Evolutionary conservation across 37 sponge, comb jelly and placozoan genomes (phyloP).

Genomic region (Lycopodina hypogea): DNA sequence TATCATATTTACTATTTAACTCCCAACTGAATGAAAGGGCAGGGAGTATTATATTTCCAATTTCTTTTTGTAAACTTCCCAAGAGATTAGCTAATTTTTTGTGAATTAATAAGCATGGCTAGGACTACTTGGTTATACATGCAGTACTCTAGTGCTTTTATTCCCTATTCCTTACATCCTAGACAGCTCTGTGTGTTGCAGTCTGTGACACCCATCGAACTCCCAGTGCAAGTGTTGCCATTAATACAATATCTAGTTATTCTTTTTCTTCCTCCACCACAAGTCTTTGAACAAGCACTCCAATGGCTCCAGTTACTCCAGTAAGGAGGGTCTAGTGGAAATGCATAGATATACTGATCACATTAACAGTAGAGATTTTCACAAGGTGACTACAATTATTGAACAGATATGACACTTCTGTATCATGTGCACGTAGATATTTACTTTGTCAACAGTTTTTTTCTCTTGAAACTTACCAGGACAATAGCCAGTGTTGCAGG

Average conservation of each 20-base stretch:
- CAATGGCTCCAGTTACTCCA: conserved; percentile 19
- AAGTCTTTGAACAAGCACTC: conserved; percentile 66
- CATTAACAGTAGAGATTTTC: too few relatives aligned
- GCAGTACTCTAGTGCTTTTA: too few relatives aligned
- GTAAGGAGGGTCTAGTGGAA: neutral
- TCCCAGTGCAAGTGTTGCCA: conserved; percentile 58
- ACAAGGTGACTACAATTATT: too few relatives aligned
- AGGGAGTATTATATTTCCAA: neutral
- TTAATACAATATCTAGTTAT: conserved; percentile 46
- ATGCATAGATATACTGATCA: too few relatives aligned
- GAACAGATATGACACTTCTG: too few relatives aligned
- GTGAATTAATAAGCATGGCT: neutral
- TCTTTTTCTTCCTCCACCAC: conserved; percentile 63
- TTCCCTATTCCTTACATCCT: neutral
- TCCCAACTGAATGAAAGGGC: neutral
- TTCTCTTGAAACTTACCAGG: conserved; percentile 37
- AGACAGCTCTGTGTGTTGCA: conserved; percentile 6
- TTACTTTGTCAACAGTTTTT: too few relatives aligned
- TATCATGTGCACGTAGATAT: too few relatives aligned
- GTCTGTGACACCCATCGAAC: neutral
- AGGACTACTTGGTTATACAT: too few relatives aligned
- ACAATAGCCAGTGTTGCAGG: conserved; percentile 61
- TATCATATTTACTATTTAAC: too few relatives aligned
- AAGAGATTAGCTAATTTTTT: neutral
- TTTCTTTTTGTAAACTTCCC: too few relatives aligned